Conservation (phyloP, 2,797 vertebrate species). For the Alfaro cultratus region DNA sequence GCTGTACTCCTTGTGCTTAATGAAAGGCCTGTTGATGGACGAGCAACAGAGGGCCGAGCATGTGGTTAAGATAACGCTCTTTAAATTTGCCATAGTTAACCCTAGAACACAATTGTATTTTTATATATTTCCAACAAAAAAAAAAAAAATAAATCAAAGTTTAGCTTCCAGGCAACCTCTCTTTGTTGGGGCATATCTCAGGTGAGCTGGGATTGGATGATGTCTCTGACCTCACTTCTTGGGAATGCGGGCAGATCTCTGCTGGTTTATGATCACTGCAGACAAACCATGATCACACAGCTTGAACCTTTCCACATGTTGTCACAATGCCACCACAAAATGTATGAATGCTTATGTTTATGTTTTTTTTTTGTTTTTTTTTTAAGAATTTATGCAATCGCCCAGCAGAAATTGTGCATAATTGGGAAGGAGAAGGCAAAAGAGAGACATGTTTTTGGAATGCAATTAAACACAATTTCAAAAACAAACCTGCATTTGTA, state of each 20-base stretch:
- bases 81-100: not conserved
- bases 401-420: not conserved
- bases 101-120: too few species aligned
- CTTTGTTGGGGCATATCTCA: constrained; percentile 94
- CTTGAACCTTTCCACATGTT: not conserved
- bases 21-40: constrained; percentile 80
- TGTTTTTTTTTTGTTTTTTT: not conserved
- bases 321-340: not conserved
- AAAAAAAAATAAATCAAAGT: not conserved
- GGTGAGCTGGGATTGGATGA: constrained; percentile 97
- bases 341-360: not conserved
- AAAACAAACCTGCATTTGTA: not conserved
- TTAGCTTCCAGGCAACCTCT: constrained; percentile 81
- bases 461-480: not conserved
- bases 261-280: constrained; percentile 85
- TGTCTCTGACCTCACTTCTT: constrained; percentile 92
- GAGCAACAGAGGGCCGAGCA: not conserved
- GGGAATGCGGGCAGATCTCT: constrained; percentile 86
- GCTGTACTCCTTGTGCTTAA: constrained; percentile 90
- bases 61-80: not conserved
- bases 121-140: not conserved
- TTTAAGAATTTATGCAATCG: not conserved
- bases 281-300: constrained; percentile 41
- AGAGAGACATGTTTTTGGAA: not conserved
- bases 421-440: not conserved